A percentile compares a stretch with the other conserved stretches of the same genome.
These are phyloP conservation scores for Bhutanitis thaidina DNA, from an alignment of 2,888 invertebrate genomes.

Conservation along the genomic window DNA sequence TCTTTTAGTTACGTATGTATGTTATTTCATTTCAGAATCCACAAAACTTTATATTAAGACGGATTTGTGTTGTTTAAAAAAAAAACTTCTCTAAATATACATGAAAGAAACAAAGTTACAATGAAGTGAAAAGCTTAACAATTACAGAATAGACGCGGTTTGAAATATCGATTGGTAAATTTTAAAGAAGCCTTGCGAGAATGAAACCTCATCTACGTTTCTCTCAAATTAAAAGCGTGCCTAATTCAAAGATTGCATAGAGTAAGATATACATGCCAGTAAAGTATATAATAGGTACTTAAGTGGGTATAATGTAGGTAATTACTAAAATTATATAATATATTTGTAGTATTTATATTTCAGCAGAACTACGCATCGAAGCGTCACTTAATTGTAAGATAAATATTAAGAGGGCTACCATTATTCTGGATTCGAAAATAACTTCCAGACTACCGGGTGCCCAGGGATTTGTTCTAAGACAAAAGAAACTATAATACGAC, in stretches of 20 bases:
- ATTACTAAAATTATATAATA: conserved; percentile 76
- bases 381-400: conserved; percentile 73
- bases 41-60: conserved; percentile 66
- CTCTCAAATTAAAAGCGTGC: conserved; percentile 54
- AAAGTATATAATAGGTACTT: conserved; percentile 67
- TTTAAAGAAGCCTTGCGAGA: conserved; percentile 68
- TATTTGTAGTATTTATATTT: conserved; percentile 64
- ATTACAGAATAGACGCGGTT: conserved; percentile 31
- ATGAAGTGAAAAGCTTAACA: conserved; percentile 25
- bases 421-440: conserved; percentile 61
- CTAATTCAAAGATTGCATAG: conserved; percentile 60
- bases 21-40: conserved; percentile 63
- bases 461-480: conserved; percentile 32
- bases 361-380: conserved; percentile 74
- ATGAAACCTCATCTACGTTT: conserved; percentile 44
- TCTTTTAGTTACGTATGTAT: conserved; percentile 74
- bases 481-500: conserved; percentile 23
- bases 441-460: conserved; percentile 62
- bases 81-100: too few species aligned
- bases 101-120: too few species aligned
- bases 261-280: conserved; percentile 67
- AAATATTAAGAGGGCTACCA: conserved; percentile 64
- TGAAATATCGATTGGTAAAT: conserved; percentile 35
- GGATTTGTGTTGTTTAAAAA: conserved; percentile 57
- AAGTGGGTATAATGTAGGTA: conserved; percentile 74